Evolutionary conservation across 2,797 vertebrate genomes (phyloP), one percentile per base, ranked within the genome.

Genomic region (Odontamblyopus rebecca): DNA sequence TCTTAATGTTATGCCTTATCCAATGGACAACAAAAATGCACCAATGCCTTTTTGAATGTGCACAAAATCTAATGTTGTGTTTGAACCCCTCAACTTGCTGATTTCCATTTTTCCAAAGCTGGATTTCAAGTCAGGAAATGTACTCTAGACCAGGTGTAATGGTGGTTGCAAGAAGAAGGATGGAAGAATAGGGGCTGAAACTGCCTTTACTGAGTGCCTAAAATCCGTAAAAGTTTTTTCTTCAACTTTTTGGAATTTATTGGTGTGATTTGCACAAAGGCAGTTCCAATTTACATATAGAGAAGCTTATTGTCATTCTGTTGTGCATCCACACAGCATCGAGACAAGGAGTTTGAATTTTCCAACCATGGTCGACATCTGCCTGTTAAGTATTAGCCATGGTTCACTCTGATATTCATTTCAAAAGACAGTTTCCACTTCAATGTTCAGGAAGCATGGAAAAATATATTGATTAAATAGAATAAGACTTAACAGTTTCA

Each of bases 151-250:
- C 61, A 72, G 86, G 79, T 83, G 76, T 87, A 65, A 78, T 88
- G 77, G 74, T 76, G 82, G 73, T 79, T 75, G 78, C 68, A 65
- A 61, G 83, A 80, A 64, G 68, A 68, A 75, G 81, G 78, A 79
- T 8, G 29, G 78, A 75, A 73, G 74, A 74, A 82, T 84, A 18
- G 62, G 78, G 87, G 84, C 85, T 82, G 70, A 82, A 77, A 86
- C 89, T 90, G 89, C 89, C 91, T 90, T 82, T 81, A 86, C 82
- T 90, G 88, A 91, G 89, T 90, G 91, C 91, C 90, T 92, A 82
- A 89, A 89, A 89, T 90, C 80, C 85, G 87, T 88, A 86, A 68
- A 29, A 77, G 53, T 78, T 82, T 86, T 86, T 75, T 78, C 81
- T 84, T 77, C 2, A 61, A 78, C 74, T 73, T 75, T 79, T 82